Base-by-base conservation (phyloP, 2,113 vertebrate genomes). In the Nesoenas mayeri region DNA sequence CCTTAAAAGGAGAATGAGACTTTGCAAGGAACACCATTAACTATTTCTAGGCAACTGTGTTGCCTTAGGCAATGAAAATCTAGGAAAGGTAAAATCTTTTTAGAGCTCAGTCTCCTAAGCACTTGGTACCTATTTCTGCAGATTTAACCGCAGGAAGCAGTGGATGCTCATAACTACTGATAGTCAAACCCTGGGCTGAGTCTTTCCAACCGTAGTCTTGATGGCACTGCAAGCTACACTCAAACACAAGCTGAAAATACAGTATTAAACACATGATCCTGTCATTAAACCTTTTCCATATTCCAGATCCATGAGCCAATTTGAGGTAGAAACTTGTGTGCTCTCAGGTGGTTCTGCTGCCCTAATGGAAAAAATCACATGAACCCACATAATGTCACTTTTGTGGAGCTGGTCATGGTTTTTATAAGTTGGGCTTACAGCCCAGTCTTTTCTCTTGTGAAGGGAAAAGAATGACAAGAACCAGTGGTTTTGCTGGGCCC, bases 1-100 rank as follows among this genome's bases (percentile, higher is more conserved):
- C 91, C 75, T 95, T 95, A 81, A 96, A 91, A 90, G 61, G 54
- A 71, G 72, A 94, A 88, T 57, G 20, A 89, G 42, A 56, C 32
- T 90, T 92, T 93, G 24, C 53, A 84, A 75, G n/a, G 21, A 93
- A 10, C 44, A 61, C 77, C 34, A 65, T 92, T 95, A 94, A 88
- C 65, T 93, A 81, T 96, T 96, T 93, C 95, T 80, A 88, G 56
- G 72, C 48, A 64, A 83, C n/a, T 51, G 21, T 40, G 34, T 79
- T 92, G 93, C 95, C 82, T 90, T 70, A 42, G 79, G 79, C 34
- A 0, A 48, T 74, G 40, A 81, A 91, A 85, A 88, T 9, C 77
- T 81, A 53, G 15, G 31, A 75, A 69, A 95, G 28, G 65, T 72
- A 80, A 57, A 94, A 93, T 78, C 15, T 6, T 78, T 93, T 71